A percentile compares a stretch with the other conserved stretches of the same genome.
These are phyloP conservation scores for Phaetusa simplex DNA, from an alignment of 2,113 vertebrate species.

Conservation along the genomic window DNA sequence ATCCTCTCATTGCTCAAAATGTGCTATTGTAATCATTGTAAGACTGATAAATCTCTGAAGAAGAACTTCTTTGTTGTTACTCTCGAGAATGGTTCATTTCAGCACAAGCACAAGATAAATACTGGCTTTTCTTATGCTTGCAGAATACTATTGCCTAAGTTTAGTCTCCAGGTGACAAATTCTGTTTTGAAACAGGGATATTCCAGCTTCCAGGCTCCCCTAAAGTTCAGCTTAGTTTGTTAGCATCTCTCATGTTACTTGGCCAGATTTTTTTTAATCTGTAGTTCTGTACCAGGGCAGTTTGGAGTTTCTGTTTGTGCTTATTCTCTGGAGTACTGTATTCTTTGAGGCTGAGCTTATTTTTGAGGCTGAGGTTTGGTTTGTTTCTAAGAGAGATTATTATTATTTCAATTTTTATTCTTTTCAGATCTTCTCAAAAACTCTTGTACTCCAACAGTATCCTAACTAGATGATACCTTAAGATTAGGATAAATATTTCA, in stretches of 20 bases:
- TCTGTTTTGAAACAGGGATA: neutral
- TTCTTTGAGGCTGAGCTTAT: neutral
- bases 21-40: neutral
- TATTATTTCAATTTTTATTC: neutral
- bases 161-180: neutral
- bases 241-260: neutral
- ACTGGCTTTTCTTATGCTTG: neutral
- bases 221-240: neutral
- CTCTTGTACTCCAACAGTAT: neutral
- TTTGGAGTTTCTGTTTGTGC: neutral
- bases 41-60: neutral
- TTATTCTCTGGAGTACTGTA: neutral
- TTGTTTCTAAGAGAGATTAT: neutral
- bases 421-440: neutral
- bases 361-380: neutral
- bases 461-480: neutral
- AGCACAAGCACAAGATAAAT: neutral
- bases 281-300: neutral
- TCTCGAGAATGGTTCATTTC: neutral
- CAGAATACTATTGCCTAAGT: neutral
- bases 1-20: neutral
- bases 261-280: neutral
- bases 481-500: neutral
- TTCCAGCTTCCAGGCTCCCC: neutral
- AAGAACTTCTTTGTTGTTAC: neutral